Evolutionary conservation across 2,113 vertebrate species (phyloP).

Genomic region (Brachyhypopomus occidentalis): DNA sequence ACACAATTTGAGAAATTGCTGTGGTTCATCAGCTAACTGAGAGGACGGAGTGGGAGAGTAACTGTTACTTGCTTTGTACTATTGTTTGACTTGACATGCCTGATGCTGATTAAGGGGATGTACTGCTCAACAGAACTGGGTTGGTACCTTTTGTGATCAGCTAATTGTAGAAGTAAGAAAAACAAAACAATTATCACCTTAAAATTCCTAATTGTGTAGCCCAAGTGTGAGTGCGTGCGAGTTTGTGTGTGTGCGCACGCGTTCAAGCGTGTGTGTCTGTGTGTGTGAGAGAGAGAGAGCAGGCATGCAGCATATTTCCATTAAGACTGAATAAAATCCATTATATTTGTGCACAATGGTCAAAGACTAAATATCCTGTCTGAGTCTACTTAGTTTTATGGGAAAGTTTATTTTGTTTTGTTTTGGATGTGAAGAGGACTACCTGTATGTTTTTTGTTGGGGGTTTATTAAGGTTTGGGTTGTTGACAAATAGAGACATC

Average conservation of each 20-base stretch:
- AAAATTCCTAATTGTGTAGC: background rate
- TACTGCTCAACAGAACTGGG: conserved; percentile 10
- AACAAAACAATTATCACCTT: background rate
- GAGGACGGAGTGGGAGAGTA: background rate
- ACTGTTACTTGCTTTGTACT: background rate
- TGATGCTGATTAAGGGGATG: background rate
- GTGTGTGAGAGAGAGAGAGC: too few species aligned
- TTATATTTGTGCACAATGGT: background rate
- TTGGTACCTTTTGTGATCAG: background rate
- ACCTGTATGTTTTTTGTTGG: background rate
- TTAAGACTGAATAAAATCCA: conserved; percentile 3
- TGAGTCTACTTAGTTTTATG: conserved; percentile 12
- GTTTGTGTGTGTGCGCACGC: background rate
- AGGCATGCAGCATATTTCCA: background rate
- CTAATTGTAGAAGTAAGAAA: background rate
- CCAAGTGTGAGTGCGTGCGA: background rate
- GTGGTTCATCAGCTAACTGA: background rate
- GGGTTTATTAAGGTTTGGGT: background rate
- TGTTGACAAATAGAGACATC: conserved; percentile 1
- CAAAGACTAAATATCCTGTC: conserved; percentile 15
- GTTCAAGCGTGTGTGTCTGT: too few species aligned
- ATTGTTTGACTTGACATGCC: conserved; percentile 13
- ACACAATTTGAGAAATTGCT: background rate
- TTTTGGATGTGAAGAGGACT: background rate
- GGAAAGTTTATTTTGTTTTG: background rate